Evolutionary conservation across 2,888 invertebrate genomes (phyloP), one percentile per base, ranked within the genome.

Genomic region (Diplolepis rosae): DNA sequence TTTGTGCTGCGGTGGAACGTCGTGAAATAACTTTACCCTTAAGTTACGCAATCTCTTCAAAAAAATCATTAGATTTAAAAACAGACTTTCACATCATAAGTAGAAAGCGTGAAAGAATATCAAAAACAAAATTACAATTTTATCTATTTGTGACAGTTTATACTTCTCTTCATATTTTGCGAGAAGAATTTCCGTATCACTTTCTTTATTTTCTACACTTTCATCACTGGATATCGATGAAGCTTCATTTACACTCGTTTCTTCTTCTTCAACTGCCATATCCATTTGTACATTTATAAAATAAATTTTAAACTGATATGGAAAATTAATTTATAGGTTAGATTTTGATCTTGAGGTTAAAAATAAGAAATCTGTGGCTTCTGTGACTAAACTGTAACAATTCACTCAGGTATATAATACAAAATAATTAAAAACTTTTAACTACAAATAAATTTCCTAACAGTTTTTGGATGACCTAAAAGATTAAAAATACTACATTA

Each of bases 1-100:
- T 66, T 71, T 70, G 73, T 88, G 87, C 74, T 87, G 87, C 0
- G 73, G 77, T 4, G 80, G 82, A 24, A 84, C 80, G 15, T 80
- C 6, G 56, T 86, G 83, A 4, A 50, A 73, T 32, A 85, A 27
- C 35, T 71, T 30, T 61, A 88, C 73, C 9, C 18, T 3, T 18
- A 87, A 51, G 4, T 72, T 5, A 5, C 32, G 15, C 15, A 87
- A 68, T 75, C 76, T 73, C 87, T 87, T 50, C 6, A 80, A 68
- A 69, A 68, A 52, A 27, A n/a, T n/a, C n/a, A 24, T 15, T 4
- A 4, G 3, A 45, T 18, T 45, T 9, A 18, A 18, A 45, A 45
- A 18, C 2, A 9, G 15, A 6, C 7, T 45, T 45, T 45, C 15
- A 45, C 6, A 45, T 18, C 1, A 2, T 9, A 45, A 18, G 7